Conservation (phyloP, 2,888 invertebrate genomes). For the Spicauda simplicius region DNA sequence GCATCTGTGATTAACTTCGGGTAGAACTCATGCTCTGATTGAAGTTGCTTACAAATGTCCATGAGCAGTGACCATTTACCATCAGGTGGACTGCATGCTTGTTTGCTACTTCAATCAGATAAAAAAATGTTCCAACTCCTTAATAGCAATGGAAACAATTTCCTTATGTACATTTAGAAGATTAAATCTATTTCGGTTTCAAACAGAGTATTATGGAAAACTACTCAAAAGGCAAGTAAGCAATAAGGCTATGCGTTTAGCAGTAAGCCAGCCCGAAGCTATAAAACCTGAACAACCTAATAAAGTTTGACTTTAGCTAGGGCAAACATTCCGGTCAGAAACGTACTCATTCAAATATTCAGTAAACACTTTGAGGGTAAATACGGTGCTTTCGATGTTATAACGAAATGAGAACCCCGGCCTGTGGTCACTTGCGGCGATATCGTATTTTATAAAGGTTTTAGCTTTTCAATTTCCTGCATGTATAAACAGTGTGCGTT, state of each 20-base stretch:
- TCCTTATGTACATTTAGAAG: too few relatives aligned
- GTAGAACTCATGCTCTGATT: too few relatives aligned
- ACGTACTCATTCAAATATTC: conserved; percentile 17
- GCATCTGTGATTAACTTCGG: too few relatives aligned
- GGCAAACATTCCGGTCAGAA: conserved; percentile 16
- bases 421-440: neutral
- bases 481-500: too few relatives aligned
- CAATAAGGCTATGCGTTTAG: conserved; percentile 1
- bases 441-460: conserved; percentile 12
- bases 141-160: too few relatives aligned
- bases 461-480: conserved; percentile 19
- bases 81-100: too few relatives aligned
- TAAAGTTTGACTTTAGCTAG: conserved; percentile 16
- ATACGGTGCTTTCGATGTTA: conserved; percentile 14
- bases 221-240: neutral
- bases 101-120: too few relatives aligned
- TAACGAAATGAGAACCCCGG: conserved; percentile 17
- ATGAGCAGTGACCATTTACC: too few relatives aligned
- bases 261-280: conserved; percentile 4
- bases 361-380: conserved; percentile 22
- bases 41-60: too few relatives aligned
- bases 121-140: too few relatives aligned
- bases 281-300: conserved; percentile 21
- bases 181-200: too few relatives aligned
- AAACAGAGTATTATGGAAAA: too few relatives aligned